Base-by-base conservation (phyloP, 30 jellyfish, hydroid and myxozoan species). In the Catostylus mosaicus region DNA sequence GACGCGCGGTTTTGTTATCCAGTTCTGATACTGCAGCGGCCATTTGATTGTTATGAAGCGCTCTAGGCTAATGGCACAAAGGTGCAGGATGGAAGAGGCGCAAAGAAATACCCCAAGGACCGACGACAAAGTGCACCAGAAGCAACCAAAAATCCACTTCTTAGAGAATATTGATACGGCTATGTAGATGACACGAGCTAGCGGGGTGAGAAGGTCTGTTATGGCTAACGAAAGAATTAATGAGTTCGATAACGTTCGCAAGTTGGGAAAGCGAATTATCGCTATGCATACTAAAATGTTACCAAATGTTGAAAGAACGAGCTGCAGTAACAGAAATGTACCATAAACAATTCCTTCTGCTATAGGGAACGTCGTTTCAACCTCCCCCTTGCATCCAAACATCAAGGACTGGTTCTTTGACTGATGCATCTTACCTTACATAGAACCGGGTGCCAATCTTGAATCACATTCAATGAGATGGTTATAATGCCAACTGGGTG, bases 71-170 rank as follows among this genome's bases (percentile, higher is more conserved):
- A 90, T 84, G 18, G 80, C 93, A 43, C 94, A 77, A 52, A 90
- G 77, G 57, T 90, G 97, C 47, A 83, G 50, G 0, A 90, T 90
- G 10, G 97, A 90, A 33, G 88, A 77, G 7, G 96, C 54, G 56
- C 97, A 84, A 2, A 90, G 88, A 26, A 90, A 84, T 7, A 90
- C 90, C 30, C 96, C 97, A 56, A 84, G 86, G 6, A 71, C 89
- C 18, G 97, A 90, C 11, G 97, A 90, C 7, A 90, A 20, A 36
- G 67, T 30, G 73, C 97, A 90, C 96, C 93, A 84, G 45, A 82
- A 31, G 77, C 97, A 90, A 68, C 97, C 97, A 61, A 90, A 85
- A 4, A 84, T 66, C 97, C 97, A 90, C 27, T 71, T 67, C 45
- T 36, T 40, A 2, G 50, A 26, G 7, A 90, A 33, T 75, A 73